A percentile compares a stretch with the other conserved stretches of the same genome.
These are phyloP conservation scores for Aurelia aurita DNA, from an alignment of 30 jellyfish, hydroid and myxozoan genomes.

Conservation along the genomic window DNA sequence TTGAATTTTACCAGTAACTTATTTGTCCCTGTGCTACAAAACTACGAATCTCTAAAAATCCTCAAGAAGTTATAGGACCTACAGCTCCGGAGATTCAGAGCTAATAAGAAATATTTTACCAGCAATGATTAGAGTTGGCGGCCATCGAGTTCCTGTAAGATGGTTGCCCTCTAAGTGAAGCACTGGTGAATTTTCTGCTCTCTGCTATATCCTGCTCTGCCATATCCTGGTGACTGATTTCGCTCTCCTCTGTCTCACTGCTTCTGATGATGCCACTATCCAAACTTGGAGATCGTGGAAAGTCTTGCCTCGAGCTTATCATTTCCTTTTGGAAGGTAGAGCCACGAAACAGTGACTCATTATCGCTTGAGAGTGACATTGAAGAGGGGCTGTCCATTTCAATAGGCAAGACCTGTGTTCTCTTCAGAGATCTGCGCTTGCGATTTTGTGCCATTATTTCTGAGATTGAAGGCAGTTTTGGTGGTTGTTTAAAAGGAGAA, in stretches of 20 bases:
- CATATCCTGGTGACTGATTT: neutral
- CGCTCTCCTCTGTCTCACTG: constrained; percentile 60
- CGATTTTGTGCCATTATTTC: constrained; percentile 22
- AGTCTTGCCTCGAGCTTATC: neutral
- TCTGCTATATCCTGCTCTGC: no score
- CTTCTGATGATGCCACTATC: constrained; percentile 61
- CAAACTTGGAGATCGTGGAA: constrained; percentile 54
- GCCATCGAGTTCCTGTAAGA: no score
- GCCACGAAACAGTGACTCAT: neutral
- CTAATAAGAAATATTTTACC: no score
- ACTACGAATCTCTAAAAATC: no score
- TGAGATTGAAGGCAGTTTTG: constrained; percentile 52
- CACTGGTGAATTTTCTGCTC: no score
- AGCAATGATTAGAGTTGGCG: no score
- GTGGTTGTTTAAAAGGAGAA: constrained; percentile 48
- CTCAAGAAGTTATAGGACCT: no score
- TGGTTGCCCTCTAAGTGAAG: no score
- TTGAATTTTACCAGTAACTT: no score
- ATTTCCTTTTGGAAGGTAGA: neutral
- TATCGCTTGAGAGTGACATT: constrained; percentile 8
- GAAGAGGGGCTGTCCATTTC: constrained; percentile 29
- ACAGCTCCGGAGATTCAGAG: no score
- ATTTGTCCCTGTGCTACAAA: no score
- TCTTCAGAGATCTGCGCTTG: constrained; percentile 14
- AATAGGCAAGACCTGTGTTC: constrained; percentile 49